A percentile compares a stretch with the other conserved stretches of the same genome.
Conservation (phyloP, 2,797 vertebrate genomes). For the Nannoperca obscura region DNA sequence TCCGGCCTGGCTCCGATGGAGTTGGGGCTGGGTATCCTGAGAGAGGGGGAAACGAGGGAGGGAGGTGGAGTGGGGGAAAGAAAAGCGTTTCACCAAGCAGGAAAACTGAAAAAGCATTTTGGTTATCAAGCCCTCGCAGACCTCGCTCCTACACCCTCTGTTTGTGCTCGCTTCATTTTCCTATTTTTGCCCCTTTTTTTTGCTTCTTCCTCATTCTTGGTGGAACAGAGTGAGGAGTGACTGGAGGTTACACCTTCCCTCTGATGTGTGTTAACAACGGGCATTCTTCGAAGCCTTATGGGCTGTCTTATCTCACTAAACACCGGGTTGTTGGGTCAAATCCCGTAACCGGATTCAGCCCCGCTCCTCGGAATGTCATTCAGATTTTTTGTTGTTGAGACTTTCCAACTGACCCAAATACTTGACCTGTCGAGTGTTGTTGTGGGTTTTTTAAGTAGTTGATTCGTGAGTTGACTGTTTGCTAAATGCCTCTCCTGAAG, state of each 20-base stretch:
- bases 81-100: slow-evolving; percentile 71
- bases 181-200: slow-evolving; percentile 32
- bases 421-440: neutral
- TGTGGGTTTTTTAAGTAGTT: neutral
- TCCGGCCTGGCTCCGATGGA: slow-evolving; percentile 85
- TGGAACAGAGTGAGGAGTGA: slow-evolving; percentile 25
- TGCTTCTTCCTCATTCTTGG: slow-evolving; percentile 36
- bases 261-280: slow-evolving; percentile 36
- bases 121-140: slow-evolving; percentile 71
- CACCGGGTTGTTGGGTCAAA: slow-evolving; percentile 36
- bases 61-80: neutral
- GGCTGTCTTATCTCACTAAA: slow-evolving; percentile 21
- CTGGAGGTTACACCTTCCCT: slow-evolving; percentile 32
- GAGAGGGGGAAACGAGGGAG: neutral
- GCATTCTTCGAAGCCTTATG: slow-evolving; percentile 16
- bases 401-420: slow-evolving; percentile 12
- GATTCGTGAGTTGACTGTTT: neutral
- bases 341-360: slow-evolving; percentile 16
- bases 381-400: slow-evolving; percentile 19
- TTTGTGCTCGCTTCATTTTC: slow-evolving; percentile 55
- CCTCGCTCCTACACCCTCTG: slow-evolving; percentile 41
- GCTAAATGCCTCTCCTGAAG: too few species aligned
- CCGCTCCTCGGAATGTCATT: slow-evolving; percentile 34
- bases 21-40: slow-evolving; percentile 79
- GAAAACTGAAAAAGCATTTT: slow-evolving; percentile 73